phyloP scores from a whole-genome alignment of 2,113 vertebrate genomes.

The Lates calcarifer region DNA sequence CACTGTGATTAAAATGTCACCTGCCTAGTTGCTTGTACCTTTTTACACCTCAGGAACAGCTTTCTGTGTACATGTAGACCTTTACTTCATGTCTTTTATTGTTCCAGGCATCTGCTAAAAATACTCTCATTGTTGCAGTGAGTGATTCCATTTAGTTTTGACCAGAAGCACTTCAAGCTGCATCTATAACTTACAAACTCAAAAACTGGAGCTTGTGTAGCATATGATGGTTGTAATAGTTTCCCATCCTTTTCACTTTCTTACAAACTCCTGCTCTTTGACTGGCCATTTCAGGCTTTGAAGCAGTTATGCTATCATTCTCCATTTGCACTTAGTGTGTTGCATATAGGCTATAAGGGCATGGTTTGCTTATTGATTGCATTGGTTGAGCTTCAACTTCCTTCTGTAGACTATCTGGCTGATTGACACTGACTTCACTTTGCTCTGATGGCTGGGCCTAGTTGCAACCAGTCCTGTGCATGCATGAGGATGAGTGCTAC shows the following conservation, averaged over 20 bases:
- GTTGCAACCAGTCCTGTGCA: conserved; percentile 9
- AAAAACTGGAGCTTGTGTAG: neutral
- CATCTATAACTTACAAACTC: conserved; percentile 1
- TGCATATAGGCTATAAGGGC: neutral
- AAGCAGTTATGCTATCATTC: neutral
- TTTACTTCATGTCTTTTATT: conserved; percentile 6
- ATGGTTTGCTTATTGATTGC: neutral
- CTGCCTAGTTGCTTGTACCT: neutral
- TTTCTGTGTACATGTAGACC: neutral
- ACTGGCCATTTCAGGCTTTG: neutral
- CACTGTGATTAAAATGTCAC: conserved; percentile 1
- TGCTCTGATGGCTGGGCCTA: conserved; percentile 19
- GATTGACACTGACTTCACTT: conserved; percentile 44
- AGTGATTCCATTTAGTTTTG: conserved; percentile 16
- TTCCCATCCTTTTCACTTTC: neutral
- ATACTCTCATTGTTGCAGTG: neutral
- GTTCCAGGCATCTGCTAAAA: neutral
- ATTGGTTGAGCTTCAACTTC: too few species aligned
- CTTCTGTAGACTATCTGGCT: too few species aligned
- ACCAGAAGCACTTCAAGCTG: neutral
- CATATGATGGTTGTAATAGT: neutral
- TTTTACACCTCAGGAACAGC: conserved; percentile 7
- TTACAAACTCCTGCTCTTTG: neutral
- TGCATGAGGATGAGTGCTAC: conserved; percentile 7
- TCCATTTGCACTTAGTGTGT: neutral